These are phyloP conservation scores for Noctua janthe DNA, from an alignment of 2,888 invertebrate genomes.

Conservation along the genomic window DNA sequence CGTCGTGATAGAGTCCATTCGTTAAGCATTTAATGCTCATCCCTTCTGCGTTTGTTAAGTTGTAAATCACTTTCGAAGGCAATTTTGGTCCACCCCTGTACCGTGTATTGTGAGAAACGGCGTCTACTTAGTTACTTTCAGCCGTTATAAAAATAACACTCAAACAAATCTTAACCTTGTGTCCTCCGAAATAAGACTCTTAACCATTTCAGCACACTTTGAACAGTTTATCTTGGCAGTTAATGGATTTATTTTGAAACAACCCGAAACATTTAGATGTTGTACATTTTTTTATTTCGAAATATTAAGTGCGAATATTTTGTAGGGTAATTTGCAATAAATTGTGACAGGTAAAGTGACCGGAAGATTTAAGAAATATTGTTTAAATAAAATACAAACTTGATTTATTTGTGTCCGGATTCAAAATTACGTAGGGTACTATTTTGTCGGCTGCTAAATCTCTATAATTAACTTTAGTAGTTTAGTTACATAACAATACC, in stretches of 20 bases:
- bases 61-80: conserved; percentile 54
- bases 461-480: no score
- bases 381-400: background rate
- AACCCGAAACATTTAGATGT: conserved; percentile 25
- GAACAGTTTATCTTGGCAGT: conserved; percentile 26
- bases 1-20: conserved; percentile 2
- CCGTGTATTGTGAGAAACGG: conserved; percentile 40
- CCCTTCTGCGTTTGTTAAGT: conserved; percentile 20
- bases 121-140: conserved; percentile 18
- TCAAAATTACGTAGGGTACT: background rate
- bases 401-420: background rate
- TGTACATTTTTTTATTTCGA: conserved; percentile 11
- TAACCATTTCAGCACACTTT: background rate
- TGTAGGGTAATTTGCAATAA: conserved; percentile 15
- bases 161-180: conserved; percentile 37
- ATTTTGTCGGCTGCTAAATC: no score
- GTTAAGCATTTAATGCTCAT: background rate
- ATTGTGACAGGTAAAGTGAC: background rate
- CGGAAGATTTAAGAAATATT: background rate
- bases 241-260: conserved; percentile 30
- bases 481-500: no score
- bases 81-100: conserved; percentile 49
- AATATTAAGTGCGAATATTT: conserved; percentile 31
- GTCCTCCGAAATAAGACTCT: background rate
- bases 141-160: conserved; percentile 21